A percentile compares a stretch with the other conserved stretches of the same genome.
phyloP scores from a whole-genome alignment of 2,888 invertebrate genomes.

The Geophilus truncorum region DNA sequence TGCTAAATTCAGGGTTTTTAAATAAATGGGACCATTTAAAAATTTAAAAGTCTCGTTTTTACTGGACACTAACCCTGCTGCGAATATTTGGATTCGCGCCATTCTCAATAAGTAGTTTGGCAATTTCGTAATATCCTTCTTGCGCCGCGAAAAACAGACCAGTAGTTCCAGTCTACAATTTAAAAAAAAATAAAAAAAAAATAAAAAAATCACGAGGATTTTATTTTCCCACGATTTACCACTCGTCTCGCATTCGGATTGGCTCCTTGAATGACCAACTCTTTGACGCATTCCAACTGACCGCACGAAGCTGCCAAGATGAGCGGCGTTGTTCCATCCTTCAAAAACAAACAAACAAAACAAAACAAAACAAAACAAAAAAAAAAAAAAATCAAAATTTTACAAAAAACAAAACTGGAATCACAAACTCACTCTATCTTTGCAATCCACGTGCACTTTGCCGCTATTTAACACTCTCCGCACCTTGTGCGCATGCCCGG shows the following conservation, averaged over 20 bases:
- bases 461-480: conserved; percentile 80
- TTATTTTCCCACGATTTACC: conserved; percentile 44
- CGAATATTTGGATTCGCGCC: conserved; percentile 53
- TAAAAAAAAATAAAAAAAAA: not conserved
- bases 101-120: conserved; percentile 67
- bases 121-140: conserved; percentile 81
- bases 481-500: conserved; percentile 73
- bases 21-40: too few species aligned
- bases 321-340: conserved; percentile 92
- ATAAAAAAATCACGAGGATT: not conserved
- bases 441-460: conserved; percentile 89
- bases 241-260: conserved; percentile 77
- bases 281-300: conserved; percentile 77
- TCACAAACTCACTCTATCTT: conserved; percentile 68
- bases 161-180: conserved; percentile 77
- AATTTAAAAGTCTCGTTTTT: not conserved
- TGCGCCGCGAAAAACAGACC: conserved; percentile 92
- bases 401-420: conserved; percentile 39
- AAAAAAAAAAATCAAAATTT: not conserved
- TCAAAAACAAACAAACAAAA: conserved; percentile 43
- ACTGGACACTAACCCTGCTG: conserved; percentile 46
- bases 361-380: not conserved
- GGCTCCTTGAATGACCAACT: conserved; percentile 83
- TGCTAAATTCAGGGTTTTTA: too few species aligned
- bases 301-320: conserved; percentile 88